Conservation (phyloP, 2,113 vertebrate species). For the Psittacula cyanocephala region DNA sequence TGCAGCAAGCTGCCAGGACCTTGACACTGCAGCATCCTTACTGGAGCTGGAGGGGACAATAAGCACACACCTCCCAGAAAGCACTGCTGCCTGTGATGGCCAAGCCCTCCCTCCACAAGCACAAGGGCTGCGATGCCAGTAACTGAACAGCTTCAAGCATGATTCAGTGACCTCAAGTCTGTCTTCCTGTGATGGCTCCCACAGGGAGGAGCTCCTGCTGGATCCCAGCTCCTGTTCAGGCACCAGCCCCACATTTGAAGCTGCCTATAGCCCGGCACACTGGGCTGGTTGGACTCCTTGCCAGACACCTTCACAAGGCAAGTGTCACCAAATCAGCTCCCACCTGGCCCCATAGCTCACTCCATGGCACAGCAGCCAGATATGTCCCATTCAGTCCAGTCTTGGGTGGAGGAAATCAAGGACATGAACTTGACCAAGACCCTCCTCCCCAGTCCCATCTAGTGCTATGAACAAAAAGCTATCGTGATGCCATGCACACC, state of each 20-base stretch:
- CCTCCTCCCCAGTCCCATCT: neutral
- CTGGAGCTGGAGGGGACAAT: neutral
- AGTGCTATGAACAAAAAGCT: neutral
- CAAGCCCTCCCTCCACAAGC: neutral
- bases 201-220: neutral
- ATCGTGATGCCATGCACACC: neutral
- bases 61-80: neutral
- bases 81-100: neutral
- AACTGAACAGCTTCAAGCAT: neutral
- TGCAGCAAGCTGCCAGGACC: neutral
- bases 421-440: accelerated
- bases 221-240: neutral
- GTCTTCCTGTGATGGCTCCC: neutral
- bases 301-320: neutral
- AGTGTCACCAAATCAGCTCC: neutral
- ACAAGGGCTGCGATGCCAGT: neutral
- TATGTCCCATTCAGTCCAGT: neutral
- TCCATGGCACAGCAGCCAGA: neutral
- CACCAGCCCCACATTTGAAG: neutral
- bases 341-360: neutral
- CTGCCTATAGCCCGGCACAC: too few relatives aligned
- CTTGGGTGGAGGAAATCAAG: neutral
- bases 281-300: neutral
- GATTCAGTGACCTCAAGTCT: neutral
- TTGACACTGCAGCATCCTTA: neutral